phyloP scores from a whole-genome alignment of 92 coral and sea anemone genomes.

The Zoanthus solanderi region DNA sequence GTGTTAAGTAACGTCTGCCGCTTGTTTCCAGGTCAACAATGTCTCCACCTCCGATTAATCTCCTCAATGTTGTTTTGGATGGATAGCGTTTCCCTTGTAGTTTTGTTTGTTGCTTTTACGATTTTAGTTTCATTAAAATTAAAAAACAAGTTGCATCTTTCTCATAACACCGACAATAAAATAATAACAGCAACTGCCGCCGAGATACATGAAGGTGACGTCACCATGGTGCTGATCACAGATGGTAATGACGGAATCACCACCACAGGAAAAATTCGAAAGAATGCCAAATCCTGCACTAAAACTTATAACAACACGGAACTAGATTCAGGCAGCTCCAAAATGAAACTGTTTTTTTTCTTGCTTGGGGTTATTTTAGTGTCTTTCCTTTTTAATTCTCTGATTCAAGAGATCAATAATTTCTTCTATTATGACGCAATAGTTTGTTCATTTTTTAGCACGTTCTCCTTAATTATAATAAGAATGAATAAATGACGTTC shows the following conservation, averaged over 20 bases:
- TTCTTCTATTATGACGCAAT: neutral
- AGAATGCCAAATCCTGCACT: neutral
- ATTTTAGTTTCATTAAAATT: neutral
- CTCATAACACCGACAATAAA: neutral
- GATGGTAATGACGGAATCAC: neutral
- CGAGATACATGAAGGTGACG: neutral
- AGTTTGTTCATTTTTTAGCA: constrained; percentile 9
- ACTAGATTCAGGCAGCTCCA: neutral
- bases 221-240: neutral
- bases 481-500: no score
- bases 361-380: neutral
- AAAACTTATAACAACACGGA: neutral
- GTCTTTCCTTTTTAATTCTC: neutral
- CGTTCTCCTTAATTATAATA: neutral
- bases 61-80: neutral
- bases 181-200: no score
- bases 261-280: neutral
- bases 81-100: neutral
- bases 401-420: neutral
- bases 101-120: neutral
- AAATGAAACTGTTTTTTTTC: neutral
- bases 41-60: neutral
- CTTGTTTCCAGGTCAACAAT: neutral
- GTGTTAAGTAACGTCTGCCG: neutral
- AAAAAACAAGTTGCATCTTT: neutral